Base-by-base conservation (phyloP, 1,140 invertebrate species). In the Lethocerus indicus region DNA sequence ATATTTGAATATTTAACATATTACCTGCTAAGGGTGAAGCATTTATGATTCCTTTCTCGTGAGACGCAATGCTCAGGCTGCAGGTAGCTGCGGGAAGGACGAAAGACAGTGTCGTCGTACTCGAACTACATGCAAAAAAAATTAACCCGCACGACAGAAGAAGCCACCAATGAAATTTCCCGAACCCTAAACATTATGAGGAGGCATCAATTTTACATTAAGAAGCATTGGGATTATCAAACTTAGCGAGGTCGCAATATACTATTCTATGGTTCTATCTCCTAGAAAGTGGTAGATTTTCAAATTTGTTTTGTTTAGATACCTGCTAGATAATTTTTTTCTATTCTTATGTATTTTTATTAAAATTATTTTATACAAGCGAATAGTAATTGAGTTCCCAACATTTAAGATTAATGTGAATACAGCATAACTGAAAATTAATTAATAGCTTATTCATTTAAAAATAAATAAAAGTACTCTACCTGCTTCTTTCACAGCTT, bases 41-140 rank as follows among this genome's bases (percentile, higher is more conserved):
- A 2, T 78, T 79, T 1, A 83, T 67, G 71, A 78, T 78, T 18
- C 79, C 80, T 61, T 82, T 83, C 55, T 81, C 71, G 0, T 69
- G 66, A 1, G 79, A 81, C 14, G 75, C 75, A 76, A 83, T 81
- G 50, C 71, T 61, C 58, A 83, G 75, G 58, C 83, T 79, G 65
- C 79, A 81, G 63, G 76, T 76, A 2, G 79, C 79, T 2, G 79
- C 74, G 1, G 81, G 79, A 42, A 83, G 59, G 9, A 83, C 78
- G 61, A 82, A 82, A 1, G 87, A 85, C 49, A 87, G 71, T 51
- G 88, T 84, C n/a, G 85, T 85, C 47, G 90, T 79, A 47, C 87
- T 85, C 37, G 90, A 80, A 18, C 79, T 79, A 0, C 79, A 82
- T 63, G 81, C 78, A 57, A 79, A 70, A 57, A 81, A 82, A 49